A percentile compares a stretch with the other conserved stretches of the same genome.
Conservation (phyloP, 37 sponge, comb jelly and placozoan genomes). For the Hexactinellida sp. region DNA sequence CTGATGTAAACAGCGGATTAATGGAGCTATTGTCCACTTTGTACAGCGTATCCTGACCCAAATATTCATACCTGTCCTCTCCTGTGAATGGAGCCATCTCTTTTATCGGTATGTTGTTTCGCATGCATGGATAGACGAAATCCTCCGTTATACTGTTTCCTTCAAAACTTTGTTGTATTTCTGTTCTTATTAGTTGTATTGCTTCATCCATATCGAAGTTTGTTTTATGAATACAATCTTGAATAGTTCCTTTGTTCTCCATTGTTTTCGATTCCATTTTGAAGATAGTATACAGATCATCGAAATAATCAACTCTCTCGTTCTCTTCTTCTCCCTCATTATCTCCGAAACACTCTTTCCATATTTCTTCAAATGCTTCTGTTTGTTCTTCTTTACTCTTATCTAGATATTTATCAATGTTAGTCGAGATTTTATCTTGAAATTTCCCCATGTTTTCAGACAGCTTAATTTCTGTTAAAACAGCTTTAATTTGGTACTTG, state of each 20-base stretch:
- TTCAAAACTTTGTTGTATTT: background rate
- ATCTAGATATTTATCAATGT: background rate
- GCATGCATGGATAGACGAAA: background rate
- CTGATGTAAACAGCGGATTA: too few species aligned
- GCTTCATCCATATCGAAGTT: background rate
- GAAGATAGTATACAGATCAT: background rate
- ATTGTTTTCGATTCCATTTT: slow-evolving; percentile 13
- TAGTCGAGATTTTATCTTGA: background rate
- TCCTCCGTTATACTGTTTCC: background rate
- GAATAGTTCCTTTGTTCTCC: background rate
- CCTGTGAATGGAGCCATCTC: background rate
- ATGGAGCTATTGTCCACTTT: background rate
- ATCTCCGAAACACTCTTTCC: background rate
- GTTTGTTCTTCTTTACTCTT: background rate
- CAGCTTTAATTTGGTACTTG: background rate
- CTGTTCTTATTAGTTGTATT: background rate
- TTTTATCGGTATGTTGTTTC: background rate
- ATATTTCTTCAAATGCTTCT: background rate
- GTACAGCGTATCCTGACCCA: background rate
- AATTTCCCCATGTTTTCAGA: background rate
- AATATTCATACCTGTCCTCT: background rate
- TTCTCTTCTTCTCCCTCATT: background rate
- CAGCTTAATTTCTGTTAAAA: background rate
- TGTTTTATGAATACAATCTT: background rate
- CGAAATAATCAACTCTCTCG: background rate